Evolutionary conservation across 92 coral and sea anemone species (phyloP), one percentile per base, ranked within the genome.

Genomic region (Heteractis magnifica): DNA sequence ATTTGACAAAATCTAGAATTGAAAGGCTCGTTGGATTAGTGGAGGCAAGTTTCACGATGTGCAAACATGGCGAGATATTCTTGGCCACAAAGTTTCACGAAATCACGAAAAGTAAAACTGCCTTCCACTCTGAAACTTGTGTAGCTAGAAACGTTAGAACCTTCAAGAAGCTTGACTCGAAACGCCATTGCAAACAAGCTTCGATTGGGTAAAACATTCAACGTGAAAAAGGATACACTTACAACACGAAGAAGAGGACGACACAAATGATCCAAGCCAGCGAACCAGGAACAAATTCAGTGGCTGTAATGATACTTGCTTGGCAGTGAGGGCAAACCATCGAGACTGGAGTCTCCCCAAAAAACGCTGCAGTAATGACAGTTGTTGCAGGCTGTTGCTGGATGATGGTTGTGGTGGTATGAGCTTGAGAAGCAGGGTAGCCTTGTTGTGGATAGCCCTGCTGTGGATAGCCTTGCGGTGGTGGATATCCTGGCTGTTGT

Each of bases 291-390:
- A 85, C 90, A 58, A 76, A 90, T 4, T 71, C 81, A 15, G 92
- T 90, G 11, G 87, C 80, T 16, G 97, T 93, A 6, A 90, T 84
- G 79, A 93, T 87, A 52, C 79, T 88, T 12, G 94, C 94, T 49
- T 86, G 94, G 76, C 97, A 93, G 49, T 86, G 86, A 64, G 97
- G 94, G 53, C 97, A 93, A 5, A 85, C 79, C 97, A 93, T 90
- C 9, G 81, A 76, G 10, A 86, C 83, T 15, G 97, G 97, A 68
- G 52, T 73, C 90, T 90, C 93, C 34, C 77, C 86, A 82, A 86
- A 86, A 55, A 60, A 44, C 60, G 77, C 89, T n/a, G 75, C 64
- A 26, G 84, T 85, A 13, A 77, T 16, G 18, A 90, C 56, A 5
- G 88, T 34, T 4, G 80, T 68, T 5, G 87, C 75, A 21, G 90